These are phyloP conservation scores for Dicranocentrus wangi DNA, from an alignment of 2,888 invertebrate genomes.

Conservation along the genomic window DNA sequence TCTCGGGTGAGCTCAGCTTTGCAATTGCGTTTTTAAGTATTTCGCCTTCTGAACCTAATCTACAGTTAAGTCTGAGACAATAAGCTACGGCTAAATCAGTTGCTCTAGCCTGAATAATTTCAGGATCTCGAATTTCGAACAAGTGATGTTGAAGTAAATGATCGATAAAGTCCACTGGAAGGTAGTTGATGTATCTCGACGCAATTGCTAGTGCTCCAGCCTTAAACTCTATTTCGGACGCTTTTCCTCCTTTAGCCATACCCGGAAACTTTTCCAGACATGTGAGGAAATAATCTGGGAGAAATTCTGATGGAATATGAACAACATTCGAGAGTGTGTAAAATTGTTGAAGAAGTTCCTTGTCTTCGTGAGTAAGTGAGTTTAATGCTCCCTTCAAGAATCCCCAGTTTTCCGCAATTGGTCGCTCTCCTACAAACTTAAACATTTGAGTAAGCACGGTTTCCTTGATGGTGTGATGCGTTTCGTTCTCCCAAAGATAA, in stretches of 20 bases:
- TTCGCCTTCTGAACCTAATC: constrained; percentile 16
- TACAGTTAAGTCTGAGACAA: constrained; percentile 40
- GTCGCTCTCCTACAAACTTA: constrained; percentile 75
- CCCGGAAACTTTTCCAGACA: constrained; percentile 53
- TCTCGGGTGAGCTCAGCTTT: constrained; percentile 33
- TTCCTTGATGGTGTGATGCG: constrained; percentile 50
- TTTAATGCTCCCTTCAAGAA: constrained; percentile 75
- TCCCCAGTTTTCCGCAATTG: constrained; percentile 78
- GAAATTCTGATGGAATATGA: constrained; percentile 39
- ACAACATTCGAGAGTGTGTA: constrained; percentile 33
- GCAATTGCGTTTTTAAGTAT: constrained; percentile 23
- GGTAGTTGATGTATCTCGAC: constrained; percentile 39
- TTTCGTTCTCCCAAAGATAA: constrained; percentile 58
- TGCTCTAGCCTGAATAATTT: constrained; percentile 36
- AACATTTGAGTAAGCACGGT: constrained; percentile 32
- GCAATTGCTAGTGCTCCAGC: constrained; percentile 45
- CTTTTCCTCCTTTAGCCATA: constrained; percentile 13
- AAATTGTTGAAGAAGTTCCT: constrained; percentile 52
- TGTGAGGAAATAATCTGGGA: constrained; percentile 52
- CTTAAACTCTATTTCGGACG: constrained; percentile 43
- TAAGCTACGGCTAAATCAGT: constrained; percentile 46
- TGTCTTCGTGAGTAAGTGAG: constrained; percentile 33
- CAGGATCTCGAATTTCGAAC: constrained; percentile 44
- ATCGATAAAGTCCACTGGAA: constrained; percentile 50
- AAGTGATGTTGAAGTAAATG: constrained; percentile 37